Percentiles rank a stretch among this genome's conserved stretches.
These are phyloP conservation scores for Grantiella picta DNA, from an alignment of 2,113 vertebrate genomes.

Conservation along the genomic window DNA sequence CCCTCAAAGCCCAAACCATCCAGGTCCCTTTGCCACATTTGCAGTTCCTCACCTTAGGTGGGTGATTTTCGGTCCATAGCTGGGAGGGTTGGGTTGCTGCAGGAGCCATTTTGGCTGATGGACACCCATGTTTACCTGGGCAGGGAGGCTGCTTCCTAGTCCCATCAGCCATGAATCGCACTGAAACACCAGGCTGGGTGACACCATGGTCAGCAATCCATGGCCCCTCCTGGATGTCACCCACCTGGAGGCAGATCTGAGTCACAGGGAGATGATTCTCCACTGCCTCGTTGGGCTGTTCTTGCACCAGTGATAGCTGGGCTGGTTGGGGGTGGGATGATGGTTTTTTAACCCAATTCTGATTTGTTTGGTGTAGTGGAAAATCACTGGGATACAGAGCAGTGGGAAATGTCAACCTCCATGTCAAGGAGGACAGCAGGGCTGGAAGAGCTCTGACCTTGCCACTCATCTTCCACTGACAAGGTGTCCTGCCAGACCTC, in stretches of 20 bases:
- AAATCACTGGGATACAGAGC: accelerated
- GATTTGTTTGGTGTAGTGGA: not conserved
- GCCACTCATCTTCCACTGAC: not conserved
- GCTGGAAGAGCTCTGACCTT: not conserved
- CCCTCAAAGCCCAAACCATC: not conserved
- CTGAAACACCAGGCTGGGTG: not conserved
- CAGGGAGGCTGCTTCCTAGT: not conserved
- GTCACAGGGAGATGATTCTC: not conserved
- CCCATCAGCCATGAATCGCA: not conserved
- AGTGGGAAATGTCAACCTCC: not conserved
- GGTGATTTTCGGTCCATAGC: not conserved
- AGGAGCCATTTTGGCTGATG: not conserved
- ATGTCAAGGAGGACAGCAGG: not conserved
- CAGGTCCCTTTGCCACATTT: not conserved
- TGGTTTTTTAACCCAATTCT: not conserved
- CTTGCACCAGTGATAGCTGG: not conserved
- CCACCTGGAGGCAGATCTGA: not conserved
- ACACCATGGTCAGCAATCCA: accelerated
- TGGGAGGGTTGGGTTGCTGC: not conserved
- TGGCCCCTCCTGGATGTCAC: not conserved
- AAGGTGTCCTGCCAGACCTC: not conserved
- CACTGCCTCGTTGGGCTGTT: accelerated
- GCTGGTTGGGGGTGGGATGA: not conserved
- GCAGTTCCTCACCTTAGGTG: not conserved
- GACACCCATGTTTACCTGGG: accelerated